Evolutionary conservation across 1,140 invertebrate species (phyloP).

Genomic region (Trichoplusia ni): DNA sequence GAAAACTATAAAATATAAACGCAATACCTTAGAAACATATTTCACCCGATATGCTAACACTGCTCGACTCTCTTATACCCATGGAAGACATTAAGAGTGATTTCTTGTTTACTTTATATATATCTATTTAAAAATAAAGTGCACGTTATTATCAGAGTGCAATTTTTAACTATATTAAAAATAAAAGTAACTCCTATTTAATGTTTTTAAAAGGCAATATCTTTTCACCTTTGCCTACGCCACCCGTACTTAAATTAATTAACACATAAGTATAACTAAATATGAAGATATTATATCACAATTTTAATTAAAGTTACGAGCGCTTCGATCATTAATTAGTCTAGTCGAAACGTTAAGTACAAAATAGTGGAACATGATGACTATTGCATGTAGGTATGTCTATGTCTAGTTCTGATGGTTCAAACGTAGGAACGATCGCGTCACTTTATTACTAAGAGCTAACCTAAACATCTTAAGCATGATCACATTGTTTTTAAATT

Average conservation of each 20-base stretch:
- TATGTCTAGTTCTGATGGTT: constrained; percentile 56
- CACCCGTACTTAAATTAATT: constrained; percentile 58
- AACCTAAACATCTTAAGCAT: constrained; percentile 61
- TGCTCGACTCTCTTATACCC: constrained; percentile 37
- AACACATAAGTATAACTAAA: constrained; percentile 45
- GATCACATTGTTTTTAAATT: constrained; percentile 70
- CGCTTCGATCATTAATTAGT: constrained; percentile 42
- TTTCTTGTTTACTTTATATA: constrained; percentile 36
- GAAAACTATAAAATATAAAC: constrained; percentile 31
- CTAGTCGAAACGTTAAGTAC: constrained; percentile 69
- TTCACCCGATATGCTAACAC: neutral
- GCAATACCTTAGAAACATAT: constrained; percentile 8
- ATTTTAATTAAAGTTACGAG: constrained; percentile 60
- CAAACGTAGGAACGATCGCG: constrained; percentile 65
- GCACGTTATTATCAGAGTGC: constrained; percentile 16
- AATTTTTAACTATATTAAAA: constrained; percentile 5
- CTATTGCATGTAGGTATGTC: constrained; percentile 65
- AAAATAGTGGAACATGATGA: constrained; percentile 56
- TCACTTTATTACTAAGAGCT: constrained; percentile 53
- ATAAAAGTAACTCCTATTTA: constrained; percentile 4
- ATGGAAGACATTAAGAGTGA: constrained; percentile 73
- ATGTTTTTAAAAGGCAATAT: constrained; percentile 16
- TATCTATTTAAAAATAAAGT: constrained; percentile 20
- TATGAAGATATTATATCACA: constrained; percentile 73
- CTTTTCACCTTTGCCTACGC: constrained; percentile 39